Evolutionary conservation across 1,140 invertebrate species (phyloP).

Genomic region (Leptopilina clavipes): DNA sequence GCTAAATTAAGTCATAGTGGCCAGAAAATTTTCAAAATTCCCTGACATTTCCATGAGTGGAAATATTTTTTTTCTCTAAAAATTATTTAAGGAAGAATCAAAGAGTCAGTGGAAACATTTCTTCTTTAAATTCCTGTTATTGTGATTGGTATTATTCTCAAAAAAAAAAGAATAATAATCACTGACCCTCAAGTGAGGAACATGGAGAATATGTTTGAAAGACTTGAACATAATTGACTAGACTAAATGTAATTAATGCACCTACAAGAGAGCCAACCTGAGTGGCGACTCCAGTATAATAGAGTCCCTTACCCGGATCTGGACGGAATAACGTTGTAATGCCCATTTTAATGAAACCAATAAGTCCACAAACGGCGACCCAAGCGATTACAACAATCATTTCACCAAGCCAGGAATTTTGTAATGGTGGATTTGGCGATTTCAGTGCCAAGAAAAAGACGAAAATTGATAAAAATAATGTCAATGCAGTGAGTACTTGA

Average conservation of each 20-base stretch:
- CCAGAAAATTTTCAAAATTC: too few relatives aligned
- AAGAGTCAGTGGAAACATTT: too few relatives aligned
- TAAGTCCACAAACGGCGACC: conserved; percentile 80
- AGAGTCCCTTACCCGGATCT: conserved; percentile 77
- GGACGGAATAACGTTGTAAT: conserved; percentile 83
- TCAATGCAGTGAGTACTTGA: conserved; percentile 74
- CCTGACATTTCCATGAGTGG: too few relatives aligned
- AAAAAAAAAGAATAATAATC: conserved; percentile 6
- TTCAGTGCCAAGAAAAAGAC: conserved; percentile 82
- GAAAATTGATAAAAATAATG: conserved; percentile 78
- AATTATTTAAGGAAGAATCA: too few relatives aligned
- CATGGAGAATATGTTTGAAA: conserved; percentile 76
- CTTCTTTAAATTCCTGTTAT: too few relatives aligned
- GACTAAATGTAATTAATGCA: conserved; percentile 82
- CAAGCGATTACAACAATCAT: conserved; percentile 82
- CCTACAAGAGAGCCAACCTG: conserved; percentile 88
- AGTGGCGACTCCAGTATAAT: conserved; percentile 85
- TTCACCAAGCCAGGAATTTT: conserved; percentile 76
- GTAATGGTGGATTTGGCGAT: conserved; percentile 85
- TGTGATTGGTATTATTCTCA: too few relatives aligned
- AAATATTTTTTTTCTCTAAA: too few relatives aligned
- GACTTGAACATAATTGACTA: conserved; percentile 82
- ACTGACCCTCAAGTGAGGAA: conserved; percentile 42
- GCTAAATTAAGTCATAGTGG: too few relatives aligned
- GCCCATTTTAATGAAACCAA: conserved; percentile 88